Percentiles rank a stretch among this genome's conserved stretches.
These are phyloP conservation scores for Diaprepes abbreviatus DNA, from an alignment of 2,888 invertebrate species.

Conservation along the genomic window DNA sequence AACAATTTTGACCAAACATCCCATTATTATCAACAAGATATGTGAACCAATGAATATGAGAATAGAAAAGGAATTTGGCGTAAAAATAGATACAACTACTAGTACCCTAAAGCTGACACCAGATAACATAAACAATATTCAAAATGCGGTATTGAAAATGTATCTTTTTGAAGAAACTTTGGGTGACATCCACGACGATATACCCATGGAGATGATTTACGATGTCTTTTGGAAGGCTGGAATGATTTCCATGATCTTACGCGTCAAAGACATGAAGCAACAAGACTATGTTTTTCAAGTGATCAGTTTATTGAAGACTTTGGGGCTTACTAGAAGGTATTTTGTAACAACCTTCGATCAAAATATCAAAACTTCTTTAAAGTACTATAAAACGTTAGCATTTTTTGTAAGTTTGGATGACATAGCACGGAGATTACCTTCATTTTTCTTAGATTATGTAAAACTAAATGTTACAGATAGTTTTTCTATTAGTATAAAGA, in stretches of 20 bases:
- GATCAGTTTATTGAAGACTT: constrained; percentile 50
- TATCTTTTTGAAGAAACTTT: constrained; percentile 54
- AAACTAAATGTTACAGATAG: constrained; percentile 47
- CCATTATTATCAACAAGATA: constrained; percentile 29
- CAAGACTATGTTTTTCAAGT: constrained; percentile 50
- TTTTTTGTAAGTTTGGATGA: constrained; percentile 52
- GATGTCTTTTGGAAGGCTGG: constrained; percentile 55
- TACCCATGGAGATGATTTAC: constrained; percentile 50
- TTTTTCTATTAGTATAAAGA: constrained; percentile 41
- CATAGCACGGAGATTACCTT: constrained; percentile 38
- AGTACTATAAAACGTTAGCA: constrained; percentile 37
- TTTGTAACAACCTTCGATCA: constrained; percentile 49
- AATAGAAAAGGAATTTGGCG: constrained; percentile 32
- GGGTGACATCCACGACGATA: constrained; percentile 36
- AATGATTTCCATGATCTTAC: constrained; percentile 50
- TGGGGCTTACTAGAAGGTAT: constrained; percentile 51
- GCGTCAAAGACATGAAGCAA: constrained; percentile 44
- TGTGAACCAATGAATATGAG: constrained; percentile 38
- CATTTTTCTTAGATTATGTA: constrained; percentile 43
- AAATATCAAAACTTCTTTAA: constrained; percentile 38
- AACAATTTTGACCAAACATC: constrained; percentile 46
- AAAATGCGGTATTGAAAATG: constrained; percentile 45
- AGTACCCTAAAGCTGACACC: constrained; percentile 15
- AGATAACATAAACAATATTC: constrained; percentile 26
- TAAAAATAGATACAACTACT: constrained; percentile 40